phyloP scores from a whole-genome alignment of 2,113 vertebrate species.

The Microcebus jonahi region DNA sequence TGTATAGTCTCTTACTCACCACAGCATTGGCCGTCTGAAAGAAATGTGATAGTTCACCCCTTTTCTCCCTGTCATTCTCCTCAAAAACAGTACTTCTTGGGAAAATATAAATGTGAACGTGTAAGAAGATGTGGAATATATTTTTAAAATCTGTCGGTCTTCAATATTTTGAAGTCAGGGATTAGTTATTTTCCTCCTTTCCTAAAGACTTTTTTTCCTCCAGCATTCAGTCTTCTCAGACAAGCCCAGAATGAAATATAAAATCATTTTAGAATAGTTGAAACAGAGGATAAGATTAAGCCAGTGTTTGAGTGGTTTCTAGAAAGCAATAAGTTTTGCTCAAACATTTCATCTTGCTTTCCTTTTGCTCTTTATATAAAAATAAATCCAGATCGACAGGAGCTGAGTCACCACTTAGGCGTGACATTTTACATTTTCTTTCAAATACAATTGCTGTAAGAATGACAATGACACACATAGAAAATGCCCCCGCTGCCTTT shows the following conservation, averaged over 20 bases:
- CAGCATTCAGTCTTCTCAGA: background rate
- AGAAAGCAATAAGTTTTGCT: background rate
- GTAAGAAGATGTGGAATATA: background rate
- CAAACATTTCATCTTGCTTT: slow-evolving; percentile 39
- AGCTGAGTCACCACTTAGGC: background rate
- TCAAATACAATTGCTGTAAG: background rate
- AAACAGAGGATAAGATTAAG: slow-evolving; percentile 30
- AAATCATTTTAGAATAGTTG: background rate
- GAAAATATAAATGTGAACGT: background rate
- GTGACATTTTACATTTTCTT: background rate
- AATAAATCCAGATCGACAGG: background rate
- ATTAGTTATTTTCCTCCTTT: background rate
- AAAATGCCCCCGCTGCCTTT: background rate
- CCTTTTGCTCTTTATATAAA: slow-evolving; percentile 48
- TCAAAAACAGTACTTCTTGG: background rate
- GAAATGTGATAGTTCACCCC: background rate
- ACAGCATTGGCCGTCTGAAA: background rate
- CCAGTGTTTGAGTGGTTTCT: background rate
- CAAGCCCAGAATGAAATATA: background rate
- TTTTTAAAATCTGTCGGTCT: background rate
- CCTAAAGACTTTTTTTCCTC: background rate
- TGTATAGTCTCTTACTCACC: background rate
- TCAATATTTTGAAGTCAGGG: background rate
- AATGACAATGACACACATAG: background rate
- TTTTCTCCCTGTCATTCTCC: background rate